These are phyloP conservation scores for Prunella strophiata DNA, from an alignment of 2,797 vertebrate genomes.

Conservation along the genomic window DNA sequence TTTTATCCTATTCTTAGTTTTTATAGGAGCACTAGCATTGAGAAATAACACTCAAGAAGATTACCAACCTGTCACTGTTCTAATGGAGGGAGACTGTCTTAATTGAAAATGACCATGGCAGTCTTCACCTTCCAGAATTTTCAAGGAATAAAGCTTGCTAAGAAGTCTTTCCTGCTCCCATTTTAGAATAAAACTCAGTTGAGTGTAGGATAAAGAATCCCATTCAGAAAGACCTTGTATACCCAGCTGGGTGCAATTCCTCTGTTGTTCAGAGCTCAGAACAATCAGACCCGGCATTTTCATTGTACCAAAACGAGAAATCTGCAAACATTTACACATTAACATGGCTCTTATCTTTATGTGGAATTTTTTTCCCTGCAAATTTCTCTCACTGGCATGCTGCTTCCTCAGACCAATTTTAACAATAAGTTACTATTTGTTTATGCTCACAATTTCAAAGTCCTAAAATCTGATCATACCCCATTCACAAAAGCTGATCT, in stretches of 20 bases:
- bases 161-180: background rate
- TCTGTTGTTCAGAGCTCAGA: background rate
- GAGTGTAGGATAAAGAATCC: background rate
- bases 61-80: background rate
- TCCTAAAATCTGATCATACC: background rate
- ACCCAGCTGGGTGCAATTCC: background rate
- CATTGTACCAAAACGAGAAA: background rate
- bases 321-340: background rate
- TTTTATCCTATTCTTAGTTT: background rate
- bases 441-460: background rate
- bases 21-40: background rate
- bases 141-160: background rate
- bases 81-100: background rate
- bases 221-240: background rate
- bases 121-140: background rate
- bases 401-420: background rate
- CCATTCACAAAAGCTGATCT: background rate
- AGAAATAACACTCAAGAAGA: background rate
- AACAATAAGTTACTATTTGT: background rate
- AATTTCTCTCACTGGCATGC: background rate
- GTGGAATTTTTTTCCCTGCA: background rate
- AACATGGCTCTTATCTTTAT: background rate
- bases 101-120: background rate
- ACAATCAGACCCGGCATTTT: background rate
- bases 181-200: background rate